Evolutionary conservation across 2,888 invertebrate species (phyloP).

Genomic region (Phanerotoma sp.): DNA sequence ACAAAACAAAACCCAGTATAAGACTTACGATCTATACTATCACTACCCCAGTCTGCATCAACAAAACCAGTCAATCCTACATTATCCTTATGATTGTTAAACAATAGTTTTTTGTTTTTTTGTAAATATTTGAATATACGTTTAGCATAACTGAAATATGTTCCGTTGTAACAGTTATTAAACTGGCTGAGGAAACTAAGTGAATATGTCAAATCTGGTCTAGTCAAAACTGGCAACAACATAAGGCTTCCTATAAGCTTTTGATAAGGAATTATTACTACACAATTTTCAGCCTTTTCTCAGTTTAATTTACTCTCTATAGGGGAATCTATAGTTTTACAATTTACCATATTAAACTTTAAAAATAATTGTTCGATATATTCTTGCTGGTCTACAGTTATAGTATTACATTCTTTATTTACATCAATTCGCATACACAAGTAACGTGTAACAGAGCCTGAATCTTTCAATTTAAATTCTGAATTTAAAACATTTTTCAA

Average conservation of each 20-base stretch:
- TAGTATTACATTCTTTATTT: background rate
- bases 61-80: slow-evolving; percentile 9
- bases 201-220: too few species aligned
- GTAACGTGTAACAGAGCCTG: background rate
- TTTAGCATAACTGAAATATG: background rate
- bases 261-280: background rate
- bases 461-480: slow-evolving; percentile 1
- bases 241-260: background rate
- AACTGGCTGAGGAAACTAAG: too few species aligned
- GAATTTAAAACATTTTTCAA: background rate
- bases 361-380: background rate
- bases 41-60: slow-evolving; percentile 21
- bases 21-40: slow-evolving; percentile 17
- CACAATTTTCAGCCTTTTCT: background rate
- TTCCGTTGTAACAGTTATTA: too few species aligned
- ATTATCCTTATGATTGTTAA: background rate
- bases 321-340: too few species aligned
- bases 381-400: background rate
- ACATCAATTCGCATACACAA: background rate
- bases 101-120: background rate
- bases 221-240: background rate
- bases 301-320: too few species aligned
- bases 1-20: slow-evolving; percentile 22
- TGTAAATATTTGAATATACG: background rate
- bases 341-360: too few species aligned